These are phyloP conservation scores for Mastomys coucha DNA, from an alignment of 2,113 vertebrate species.

Conservation along the genomic window DNA sequence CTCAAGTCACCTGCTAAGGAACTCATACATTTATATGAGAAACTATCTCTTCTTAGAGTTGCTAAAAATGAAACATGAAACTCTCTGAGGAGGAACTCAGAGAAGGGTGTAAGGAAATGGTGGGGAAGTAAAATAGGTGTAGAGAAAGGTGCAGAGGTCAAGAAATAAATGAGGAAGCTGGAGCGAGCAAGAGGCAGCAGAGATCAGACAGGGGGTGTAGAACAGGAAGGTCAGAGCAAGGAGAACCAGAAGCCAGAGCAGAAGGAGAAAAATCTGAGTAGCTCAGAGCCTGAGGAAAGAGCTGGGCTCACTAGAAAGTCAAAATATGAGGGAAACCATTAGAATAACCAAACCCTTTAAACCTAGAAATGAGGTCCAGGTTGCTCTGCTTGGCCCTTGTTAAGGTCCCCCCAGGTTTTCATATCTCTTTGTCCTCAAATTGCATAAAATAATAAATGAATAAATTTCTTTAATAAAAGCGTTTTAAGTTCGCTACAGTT, in stretches of 20 bases:
- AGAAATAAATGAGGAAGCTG: not conserved
- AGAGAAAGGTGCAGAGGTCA: not conserved
- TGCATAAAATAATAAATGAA: slow-evolving; percentile 42
- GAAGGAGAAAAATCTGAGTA: not conserved
- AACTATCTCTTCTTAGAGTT: slow-evolving; percentile 8
- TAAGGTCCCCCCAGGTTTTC: not conserved
- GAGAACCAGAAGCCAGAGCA: not conserved
- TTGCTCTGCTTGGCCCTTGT: not conserved
- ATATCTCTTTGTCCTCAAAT: slow-evolving; percentile 46
- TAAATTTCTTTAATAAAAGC: slow-evolving; percentile 25
- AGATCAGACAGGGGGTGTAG: not conserved
- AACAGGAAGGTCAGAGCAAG: not conserved
- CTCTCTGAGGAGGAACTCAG: not conserved
- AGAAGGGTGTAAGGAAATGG: not conserved
- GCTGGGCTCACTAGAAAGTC: not conserved
- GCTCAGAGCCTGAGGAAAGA: not conserved
- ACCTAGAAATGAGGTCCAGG: not conserved
- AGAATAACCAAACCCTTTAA: not conserved
- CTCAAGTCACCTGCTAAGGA: not conserved
- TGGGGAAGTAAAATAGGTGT: not conserved
- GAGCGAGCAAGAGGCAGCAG: not conserved
- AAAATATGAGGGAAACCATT: slow-evolving; percentile 21
- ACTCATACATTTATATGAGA: slow-evolving; percentile 18
- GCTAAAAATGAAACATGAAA: slow-evolving; percentile 30
- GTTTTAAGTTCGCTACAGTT: not conserved